phyloP scores from a whole-genome alignment of 2,888 invertebrate species.

The Cephus runcator region DNA sequence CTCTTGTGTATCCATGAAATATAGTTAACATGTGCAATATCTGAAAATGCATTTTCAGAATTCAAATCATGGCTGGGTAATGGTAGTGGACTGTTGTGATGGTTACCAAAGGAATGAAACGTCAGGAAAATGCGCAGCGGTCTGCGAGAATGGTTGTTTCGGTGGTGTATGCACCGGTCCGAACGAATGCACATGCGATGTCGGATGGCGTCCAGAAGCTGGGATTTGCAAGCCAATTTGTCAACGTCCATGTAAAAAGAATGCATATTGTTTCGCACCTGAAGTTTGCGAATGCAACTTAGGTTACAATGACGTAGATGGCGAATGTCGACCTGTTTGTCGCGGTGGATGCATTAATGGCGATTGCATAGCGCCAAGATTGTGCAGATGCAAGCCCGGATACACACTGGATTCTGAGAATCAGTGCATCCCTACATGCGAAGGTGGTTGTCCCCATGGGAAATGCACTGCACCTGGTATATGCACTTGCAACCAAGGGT shows the following conservation, averaged over 20 bases:
- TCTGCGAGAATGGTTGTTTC: slow-evolving; percentile 74
- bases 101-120: slow-evolving; percentile 74
- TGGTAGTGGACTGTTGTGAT: slow-evolving; percentile 73
- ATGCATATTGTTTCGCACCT: slow-evolving; percentile 68
- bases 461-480: slow-evolving; percentile 53
- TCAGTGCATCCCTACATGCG: slow-evolving; percentile 55
- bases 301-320: slow-evolving; percentile 66
- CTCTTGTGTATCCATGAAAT: not conserved
- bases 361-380: slow-evolving; percentile 53
- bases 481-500: slow-evolving; percentile 56
- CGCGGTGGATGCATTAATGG: slow-evolving; percentile 58
- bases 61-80: slow-evolving; percentile 40
- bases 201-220: slow-evolving; percentile 70
- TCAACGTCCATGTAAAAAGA: slow-evolving; percentile 68
- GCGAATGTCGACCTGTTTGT: slow-evolving; percentile 66
- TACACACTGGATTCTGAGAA: slow-evolving; percentile 47
- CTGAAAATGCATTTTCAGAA: slow-evolving; percentile 1
- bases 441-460: slow-evolving; percentile 58
- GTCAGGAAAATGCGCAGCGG: slow-evolving; percentile 70
- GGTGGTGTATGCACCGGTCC: slow-evolving; percentile 77
- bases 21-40: too few species aligned
- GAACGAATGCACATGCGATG: slow-evolving; percentile 73
- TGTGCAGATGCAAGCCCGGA: slow-evolving; percentile 53
- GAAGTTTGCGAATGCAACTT: slow-evolving; percentile 72
- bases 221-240: slow-evolving; percentile 75